phyloP scores from a whole-genome alignment of 2,113 vertebrate genomes.

The Mugil cephalus region DNA sequence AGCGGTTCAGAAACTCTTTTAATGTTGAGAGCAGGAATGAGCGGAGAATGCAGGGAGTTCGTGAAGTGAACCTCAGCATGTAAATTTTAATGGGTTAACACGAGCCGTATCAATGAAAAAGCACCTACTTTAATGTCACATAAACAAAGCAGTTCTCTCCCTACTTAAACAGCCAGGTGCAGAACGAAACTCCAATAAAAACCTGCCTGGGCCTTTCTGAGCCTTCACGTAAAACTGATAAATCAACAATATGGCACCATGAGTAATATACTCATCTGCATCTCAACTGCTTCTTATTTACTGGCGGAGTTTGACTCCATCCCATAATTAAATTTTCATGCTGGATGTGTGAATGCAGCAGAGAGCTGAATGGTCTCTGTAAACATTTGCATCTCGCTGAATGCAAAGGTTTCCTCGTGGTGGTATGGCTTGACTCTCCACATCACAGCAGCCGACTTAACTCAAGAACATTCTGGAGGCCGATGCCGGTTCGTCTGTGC shows the following conservation, averaged over 20 bases:
- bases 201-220: conserved; percentile 1
- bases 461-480: background rate
- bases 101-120: conserved; percentile 5
- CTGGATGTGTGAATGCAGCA: conserved; percentile 1
- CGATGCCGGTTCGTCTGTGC: background rate
- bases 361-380: conserved; percentile 4
- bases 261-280: conserved; percentile 51
- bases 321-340: conserved; percentile 40
- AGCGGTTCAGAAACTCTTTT: background rate
- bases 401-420: conserved; percentile 24
- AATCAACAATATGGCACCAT: conserved; percentile 46
- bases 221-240: conserved; percentile 40
- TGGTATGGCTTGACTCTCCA: conserved; percentile 4
- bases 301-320: conserved; percentile 35
- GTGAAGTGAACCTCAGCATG: conserved; percentile 13
- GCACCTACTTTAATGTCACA: conserved; percentile 30
- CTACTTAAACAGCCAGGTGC: conserved; percentile 31
- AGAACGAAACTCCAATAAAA: conserved; percentile 32
- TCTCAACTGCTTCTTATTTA: conserved; percentile 47
- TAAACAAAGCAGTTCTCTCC: conserved; percentile 23
- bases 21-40: background rate
- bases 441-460: conserved; percentile 10
- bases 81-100: conserved; percentile 24
- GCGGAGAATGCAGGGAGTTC: background rate
- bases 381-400: conserved; percentile 34